Conservation (phyloP, 1,140 invertebrate species). For the Eriocheir sinensis region DNA sequence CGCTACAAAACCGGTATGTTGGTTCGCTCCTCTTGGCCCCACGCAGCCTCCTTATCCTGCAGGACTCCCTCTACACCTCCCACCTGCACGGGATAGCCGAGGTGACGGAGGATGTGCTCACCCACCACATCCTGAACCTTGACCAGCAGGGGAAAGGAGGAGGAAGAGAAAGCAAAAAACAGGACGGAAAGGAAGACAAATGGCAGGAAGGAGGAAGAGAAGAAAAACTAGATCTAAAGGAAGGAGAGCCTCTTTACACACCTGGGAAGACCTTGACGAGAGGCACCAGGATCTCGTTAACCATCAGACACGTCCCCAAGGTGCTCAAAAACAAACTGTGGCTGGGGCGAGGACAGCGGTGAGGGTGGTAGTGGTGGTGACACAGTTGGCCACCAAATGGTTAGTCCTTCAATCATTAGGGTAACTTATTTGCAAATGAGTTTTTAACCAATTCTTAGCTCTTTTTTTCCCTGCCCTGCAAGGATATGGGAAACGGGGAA, state of each 20-base stretch:
- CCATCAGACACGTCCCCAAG: slow-evolving; percentile 96
- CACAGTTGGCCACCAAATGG: too few species aligned
- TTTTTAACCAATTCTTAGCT: too few species aligned
- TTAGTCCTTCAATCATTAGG: too few species aligned
- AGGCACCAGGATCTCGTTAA: slow-evolving; percentile 92
- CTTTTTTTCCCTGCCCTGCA: too few species aligned
- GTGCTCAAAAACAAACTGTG: slow-evolving; percentile 90
- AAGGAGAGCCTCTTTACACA: slow-evolving; percentile 51
- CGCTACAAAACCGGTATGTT: slow-evolving; percentile 75
- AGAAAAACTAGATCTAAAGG: too few species aligned
- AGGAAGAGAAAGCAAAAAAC: too few species aligned
- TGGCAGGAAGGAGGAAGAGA: too few species aligned
- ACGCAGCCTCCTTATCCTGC: slow-evolving; percentile 93
- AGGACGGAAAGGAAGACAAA: too few species aligned
- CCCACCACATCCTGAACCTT: slow-evolving; percentile 81
- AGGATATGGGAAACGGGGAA: too few species aligned
- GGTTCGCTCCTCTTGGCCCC: slow-evolving; percentile 90
- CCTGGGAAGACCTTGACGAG: slow-evolving; percentile 85
- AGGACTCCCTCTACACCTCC: slow-evolving; percentile 91
- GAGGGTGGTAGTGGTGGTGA: too few species aligned
- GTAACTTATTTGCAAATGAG: too few species aligned
- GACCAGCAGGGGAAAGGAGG: background rate
- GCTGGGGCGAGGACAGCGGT: slow-evolving; percentile 79
- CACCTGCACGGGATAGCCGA: slow-evolving; percentile 96
- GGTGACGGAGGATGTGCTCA: slow-evolving; percentile 87